These are phyloP conservation scores for Amphipoea oculea DNA, from an alignment of 2,888 invertebrate genomes.

Conservation along the genomic window DNA sequence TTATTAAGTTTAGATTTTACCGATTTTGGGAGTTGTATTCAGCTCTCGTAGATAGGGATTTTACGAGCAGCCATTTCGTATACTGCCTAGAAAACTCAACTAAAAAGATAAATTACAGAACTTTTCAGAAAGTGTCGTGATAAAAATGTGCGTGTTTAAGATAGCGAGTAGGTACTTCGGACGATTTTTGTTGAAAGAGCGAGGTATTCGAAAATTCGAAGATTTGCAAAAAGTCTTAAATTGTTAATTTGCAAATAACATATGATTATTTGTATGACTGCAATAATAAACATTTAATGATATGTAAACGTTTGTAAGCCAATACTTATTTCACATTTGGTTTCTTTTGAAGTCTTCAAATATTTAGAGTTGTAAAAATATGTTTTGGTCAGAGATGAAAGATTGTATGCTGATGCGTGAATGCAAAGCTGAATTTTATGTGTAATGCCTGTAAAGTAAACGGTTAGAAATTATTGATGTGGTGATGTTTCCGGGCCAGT, in stretches of 20 bases:
- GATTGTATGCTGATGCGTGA: constrained; percentile 13
- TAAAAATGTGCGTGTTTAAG: not conserved
- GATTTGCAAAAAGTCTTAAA: not conserved
- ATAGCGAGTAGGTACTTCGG: not conserved
- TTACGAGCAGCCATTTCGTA: not conserved
- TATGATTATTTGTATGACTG: not conserved
- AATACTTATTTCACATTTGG: constrained; percentile 21
- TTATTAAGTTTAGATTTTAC: not conserved
- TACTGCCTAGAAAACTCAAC: not conserved
- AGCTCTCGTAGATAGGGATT: not conserved
- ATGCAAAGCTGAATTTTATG: constrained; percentile 27
- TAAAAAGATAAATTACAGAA: not conserved
- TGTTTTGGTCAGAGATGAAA: constrained; percentile 48
- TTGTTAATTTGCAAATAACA: constrained; percentile 2
- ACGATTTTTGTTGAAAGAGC: not conserved
- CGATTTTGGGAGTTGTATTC: not conserved
- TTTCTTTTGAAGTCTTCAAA: constrained; percentile 44
- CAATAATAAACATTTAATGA: constrained; percentile 23
- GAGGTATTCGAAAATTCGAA: not conserved
- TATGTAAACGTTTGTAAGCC: constrained; percentile 12
- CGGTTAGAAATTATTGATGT: constrained; percentile 17
- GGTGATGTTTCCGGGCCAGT: constrained; percentile 1
- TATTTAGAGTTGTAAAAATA: constrained; percentile 41
- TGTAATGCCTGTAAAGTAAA: constrained; percentile 31
- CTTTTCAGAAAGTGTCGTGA: not conserved